Evolutionary conservation across 2,888 invertebrate species (phyloP).

Genomic region (Taphrorychus bicolor): DNA sequence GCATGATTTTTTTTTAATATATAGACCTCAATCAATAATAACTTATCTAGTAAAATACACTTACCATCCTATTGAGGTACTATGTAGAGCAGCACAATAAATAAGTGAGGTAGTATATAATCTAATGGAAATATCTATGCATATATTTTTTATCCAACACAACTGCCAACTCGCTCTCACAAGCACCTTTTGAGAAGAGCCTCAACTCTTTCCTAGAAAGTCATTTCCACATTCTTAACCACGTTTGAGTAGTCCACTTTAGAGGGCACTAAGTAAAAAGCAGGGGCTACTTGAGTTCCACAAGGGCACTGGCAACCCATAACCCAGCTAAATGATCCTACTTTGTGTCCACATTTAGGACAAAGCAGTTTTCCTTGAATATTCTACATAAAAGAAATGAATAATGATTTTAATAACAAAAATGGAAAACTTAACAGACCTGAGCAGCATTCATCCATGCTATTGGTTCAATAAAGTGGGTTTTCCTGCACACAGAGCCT

Average conservation of each 20-base stretch:
- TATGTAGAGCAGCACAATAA: too few relatives aligned
- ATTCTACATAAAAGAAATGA: constrained; percentile 85
- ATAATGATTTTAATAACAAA: constrained; percentile 64
- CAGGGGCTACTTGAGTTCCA: constrained; percentile 87
- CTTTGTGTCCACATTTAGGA: constrained; percentile 83
- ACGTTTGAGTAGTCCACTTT: constrained; percentile 91
- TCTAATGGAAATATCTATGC: too few relatives aligned
- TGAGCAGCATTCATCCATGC: constrained; percentile 75
- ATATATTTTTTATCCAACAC: too few relatives aligned
- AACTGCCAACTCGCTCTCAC: too few relatives aligned
- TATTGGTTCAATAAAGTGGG: constrained; percentile 88
- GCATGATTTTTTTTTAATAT: too few relatives aligned
- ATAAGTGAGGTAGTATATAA: too few relatives aligned
- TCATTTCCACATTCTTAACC: constrained; percentile 85
- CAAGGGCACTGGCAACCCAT: constrained; percentile 92
- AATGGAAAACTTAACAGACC: constrained; percentile 30
- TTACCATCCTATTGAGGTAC: too few relatives aligned
- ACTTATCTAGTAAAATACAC: too few relatives aligned
- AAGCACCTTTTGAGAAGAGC: neutral
- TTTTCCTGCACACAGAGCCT: constrained; percentile 67
- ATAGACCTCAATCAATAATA: too few relatives aligned
- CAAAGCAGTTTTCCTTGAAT: constrained; percentile 85
- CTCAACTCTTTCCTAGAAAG: constrained; percentile 43
- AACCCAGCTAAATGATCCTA: constrained; percentile 92
- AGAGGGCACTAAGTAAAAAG: constrained; percentile 89